A percentile compares a stretch with the other conserved stretches of the same genome.
phyloP scores from a whole-genome alignment of 2,113 vertebrate genomes.

The Psammodynastes pulverulentus region DNA sequence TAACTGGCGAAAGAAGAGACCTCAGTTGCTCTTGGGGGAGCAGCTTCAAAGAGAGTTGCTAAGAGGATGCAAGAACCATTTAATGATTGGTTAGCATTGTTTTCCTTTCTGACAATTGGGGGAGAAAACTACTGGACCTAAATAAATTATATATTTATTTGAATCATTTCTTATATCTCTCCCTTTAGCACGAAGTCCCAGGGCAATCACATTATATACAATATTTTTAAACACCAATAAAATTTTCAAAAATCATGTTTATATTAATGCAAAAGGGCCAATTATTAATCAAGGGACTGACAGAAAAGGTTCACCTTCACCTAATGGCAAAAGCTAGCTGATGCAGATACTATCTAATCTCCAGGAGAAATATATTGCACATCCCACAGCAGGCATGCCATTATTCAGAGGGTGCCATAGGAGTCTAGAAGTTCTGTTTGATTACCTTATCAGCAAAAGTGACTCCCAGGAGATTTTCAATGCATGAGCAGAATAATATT shows the following conservation, averaged over 20 bases:
- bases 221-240: background rate
- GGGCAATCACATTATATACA: background rate
- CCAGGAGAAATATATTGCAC: background rate
- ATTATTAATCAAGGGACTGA: background rate
- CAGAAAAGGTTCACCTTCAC: background rate
- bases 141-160: background rate
- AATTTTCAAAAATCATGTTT: background rate
- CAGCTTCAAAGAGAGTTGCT: background rate
- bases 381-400: background rate
- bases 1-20: background rate
- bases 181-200: background rate
- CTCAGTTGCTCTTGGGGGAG: background rate
- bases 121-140: background rate
- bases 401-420: background rate
- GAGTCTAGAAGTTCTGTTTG: background rate
- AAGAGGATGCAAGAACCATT: background rate
- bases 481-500: background rate
- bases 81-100: background rate
- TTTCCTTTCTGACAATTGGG: background rate
- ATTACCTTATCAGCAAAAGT: background rate
- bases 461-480: background rate
- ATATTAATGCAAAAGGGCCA: background rate
- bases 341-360: background rate
- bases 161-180: background rate
- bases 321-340: background rate